Conservation (phyloP, 2,113 vertebrate species). For the Pelusios castaneus region DNA sequence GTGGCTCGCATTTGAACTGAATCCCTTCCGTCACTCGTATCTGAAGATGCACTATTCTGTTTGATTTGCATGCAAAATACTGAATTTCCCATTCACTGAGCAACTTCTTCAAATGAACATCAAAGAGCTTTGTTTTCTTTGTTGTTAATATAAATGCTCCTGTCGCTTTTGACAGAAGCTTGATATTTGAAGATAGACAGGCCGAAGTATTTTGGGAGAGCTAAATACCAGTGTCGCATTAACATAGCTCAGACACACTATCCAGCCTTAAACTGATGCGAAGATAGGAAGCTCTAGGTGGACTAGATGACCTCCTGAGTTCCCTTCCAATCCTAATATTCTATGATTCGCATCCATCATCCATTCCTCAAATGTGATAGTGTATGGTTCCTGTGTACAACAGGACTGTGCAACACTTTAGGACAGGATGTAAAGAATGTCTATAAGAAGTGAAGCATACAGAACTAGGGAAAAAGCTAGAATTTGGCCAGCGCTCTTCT, state of each 20-base stretch:
- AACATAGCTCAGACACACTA: background rate
- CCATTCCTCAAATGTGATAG: background rate
- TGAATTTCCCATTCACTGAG: slow-evolving; percentile 10
- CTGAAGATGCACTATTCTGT: slow-evolving; percentile 8
- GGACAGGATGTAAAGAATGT: background rate
- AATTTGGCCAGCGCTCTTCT: background rate
- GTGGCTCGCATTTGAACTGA: background rate
- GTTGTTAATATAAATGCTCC: background rate
- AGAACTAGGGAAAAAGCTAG: background rate
- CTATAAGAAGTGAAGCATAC: background rate
- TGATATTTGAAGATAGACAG: background rate
- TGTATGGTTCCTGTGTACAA: background rate
- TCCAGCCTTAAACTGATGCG: background rate
- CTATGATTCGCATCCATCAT: background rate
- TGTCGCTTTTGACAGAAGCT: background rate
- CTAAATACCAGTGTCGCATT: background rate
- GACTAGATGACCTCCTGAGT: too few species aligned
- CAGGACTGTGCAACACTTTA: too few species aligned
- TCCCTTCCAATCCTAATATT: too few species aligned
- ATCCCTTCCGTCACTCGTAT: background rate
- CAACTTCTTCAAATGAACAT: background rate
- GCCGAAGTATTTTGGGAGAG: background rate
- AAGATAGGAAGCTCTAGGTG: background rate
- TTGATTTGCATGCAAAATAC: slow-evolving; percentile 8
- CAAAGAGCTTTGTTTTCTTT: background rate